These are phyloP conservation scores for Indicator maculatus DNA, from an alignment of 2,113 vertebrate species.

Conservation along the genomic window DNA sequence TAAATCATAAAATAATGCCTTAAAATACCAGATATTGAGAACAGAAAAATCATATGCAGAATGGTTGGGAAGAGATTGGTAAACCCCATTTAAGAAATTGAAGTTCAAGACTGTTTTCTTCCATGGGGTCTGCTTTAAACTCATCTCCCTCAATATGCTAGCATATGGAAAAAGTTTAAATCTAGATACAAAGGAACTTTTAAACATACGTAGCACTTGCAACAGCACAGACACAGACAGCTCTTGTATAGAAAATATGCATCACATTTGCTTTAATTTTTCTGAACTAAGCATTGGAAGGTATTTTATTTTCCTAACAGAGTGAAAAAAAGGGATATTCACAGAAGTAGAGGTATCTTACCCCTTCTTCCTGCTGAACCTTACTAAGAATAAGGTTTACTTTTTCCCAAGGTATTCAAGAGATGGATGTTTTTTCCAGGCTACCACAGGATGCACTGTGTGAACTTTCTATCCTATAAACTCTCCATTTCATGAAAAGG, in stretches of 20 bases:
- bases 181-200: not conserved
- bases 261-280: not conserved
- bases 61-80: not conserved
- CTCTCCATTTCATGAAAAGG: slow-evolving; percentile 13
- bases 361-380: slow-evolving; percentile 39
- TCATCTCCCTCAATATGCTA: not conserved
- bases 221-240: not conserved
- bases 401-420: slow-evolving; percentile 26
- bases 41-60: not conserved
- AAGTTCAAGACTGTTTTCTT: not conserved
- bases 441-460: slow-evolving; percentile 47
- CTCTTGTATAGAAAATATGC: not conserved
- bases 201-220: not conserved
- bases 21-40: not conserved
- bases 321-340: not conserved
- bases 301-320: not conserved
- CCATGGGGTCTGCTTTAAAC: not conserved
- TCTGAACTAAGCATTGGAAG: not conserved
- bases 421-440: slow-evolving; percentile 55
- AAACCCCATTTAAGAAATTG: not conserved
- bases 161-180: not conserved
- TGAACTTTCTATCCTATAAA: slow-evolving; percentile 52
- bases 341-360: slow-evolving; percentile 27
- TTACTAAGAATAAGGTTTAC: not conserved
- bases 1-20: not conserved